Base-by-base conservation (phyloP, 1,140 invertebrate genomes). In the Eumaeus atala region DNA sequence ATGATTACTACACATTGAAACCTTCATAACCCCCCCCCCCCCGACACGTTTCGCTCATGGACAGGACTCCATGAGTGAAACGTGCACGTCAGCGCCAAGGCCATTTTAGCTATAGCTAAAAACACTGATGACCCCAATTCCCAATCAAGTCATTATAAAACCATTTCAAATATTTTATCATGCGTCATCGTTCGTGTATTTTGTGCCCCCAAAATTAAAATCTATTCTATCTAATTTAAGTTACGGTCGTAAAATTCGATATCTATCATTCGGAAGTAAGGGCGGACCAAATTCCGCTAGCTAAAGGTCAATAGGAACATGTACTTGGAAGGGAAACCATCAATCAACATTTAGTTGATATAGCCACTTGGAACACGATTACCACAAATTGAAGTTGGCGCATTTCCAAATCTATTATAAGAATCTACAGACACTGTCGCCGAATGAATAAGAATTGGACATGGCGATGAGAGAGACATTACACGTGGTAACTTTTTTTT, bases 341-440 rank as follows among this genome's bases (percentile, higher is more conserved):
- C 73, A 73, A 77, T 80, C 74, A 77, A 72, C 74, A 74, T 80
- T 74, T 72, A 80, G 67, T 80, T 77, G 73, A 73, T 80, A 80
- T 70, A 67, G 64, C 62, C 77, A 77, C 73, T 80, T 76, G 71
- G 67, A 70, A 76, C 68, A 76, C 70, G 73, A 72, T 80, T 74
- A 73, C 64, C 71, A 64, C 71, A 76, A 72, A 76, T 74, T 70
- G 67, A 73, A 51, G 70, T 71, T 79, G 74, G 74, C 77, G 57
- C 65, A 72, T 74, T 72, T 77, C 76, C 73, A 80, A 80, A 72
- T 76, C 73, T 72, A 72, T 74, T 73, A 64, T 64, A 63, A 66
- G 64, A 69, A 61, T 52, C 53, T 54, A 59, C 68, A 60, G 59
- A 66, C 59, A 60, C 60, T 51, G 56, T 56, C 62, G 59, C 56